Evolutionary conservation across 2,888 invertebrate species (phyloP).

Genomic region (Eretmocerus hayati): DNA sequence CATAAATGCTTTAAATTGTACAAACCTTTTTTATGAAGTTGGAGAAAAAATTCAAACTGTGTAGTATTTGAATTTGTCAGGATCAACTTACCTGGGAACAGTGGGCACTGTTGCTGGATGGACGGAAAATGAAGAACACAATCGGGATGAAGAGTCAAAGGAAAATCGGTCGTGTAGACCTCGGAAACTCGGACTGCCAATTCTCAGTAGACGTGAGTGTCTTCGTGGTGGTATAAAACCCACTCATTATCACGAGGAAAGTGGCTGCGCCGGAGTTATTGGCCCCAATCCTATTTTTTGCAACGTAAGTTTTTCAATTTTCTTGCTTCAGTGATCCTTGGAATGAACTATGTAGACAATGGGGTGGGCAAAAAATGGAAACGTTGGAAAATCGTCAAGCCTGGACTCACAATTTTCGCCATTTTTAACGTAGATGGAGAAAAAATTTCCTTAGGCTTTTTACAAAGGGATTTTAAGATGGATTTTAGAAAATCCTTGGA

Average conservation of each 20-base stretch:
- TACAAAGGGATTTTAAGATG: too few relatives aligned
- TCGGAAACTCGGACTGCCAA: slow-evolving; percentile 51
- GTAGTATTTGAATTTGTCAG: too few relatives aligned
- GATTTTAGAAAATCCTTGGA: too few relatives aligned
- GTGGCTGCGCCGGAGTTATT: slow-evolving; percentile 53
- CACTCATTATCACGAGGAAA: slow-evolving; percentile 47
- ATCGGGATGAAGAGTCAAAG: slow-evolving; percentile 16
- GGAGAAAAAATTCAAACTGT: too few relatives aligned
- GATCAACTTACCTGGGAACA: slow-evolving; percentile 48
- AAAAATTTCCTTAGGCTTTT: background rate
- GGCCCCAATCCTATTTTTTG: slow-evolving; percentile 50
- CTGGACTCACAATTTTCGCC: too few relatives aligned
- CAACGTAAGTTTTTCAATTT: slow-evolving; percentile 42
- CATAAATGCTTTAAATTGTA: too few relatives aligned
- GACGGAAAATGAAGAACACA: slow-evolving; percentile 33
- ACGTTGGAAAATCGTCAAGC: too few relatives aligned
- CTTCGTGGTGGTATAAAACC: slow-evolving; percentile 39
- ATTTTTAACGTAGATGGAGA: too few relatives aligned
- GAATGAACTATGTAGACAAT: too few relatives aligned
- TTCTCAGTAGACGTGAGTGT: slow-evolving; percentile 48
- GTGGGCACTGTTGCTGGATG: slow-evolving; percentile 50
- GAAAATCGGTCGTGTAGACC: slow-evolving; percentile 46
- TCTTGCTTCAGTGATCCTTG: too few relatives aligned
- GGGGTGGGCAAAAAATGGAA: too few relatives aligned
- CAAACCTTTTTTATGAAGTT: too few relatives aligned